A percentile compares a stretch with the other conserved stretches of the same genome.
phyloP scores from a whole-genome alignment of 2,888 invertebrate species.

The Limnephilus rhombicus region DNA sequence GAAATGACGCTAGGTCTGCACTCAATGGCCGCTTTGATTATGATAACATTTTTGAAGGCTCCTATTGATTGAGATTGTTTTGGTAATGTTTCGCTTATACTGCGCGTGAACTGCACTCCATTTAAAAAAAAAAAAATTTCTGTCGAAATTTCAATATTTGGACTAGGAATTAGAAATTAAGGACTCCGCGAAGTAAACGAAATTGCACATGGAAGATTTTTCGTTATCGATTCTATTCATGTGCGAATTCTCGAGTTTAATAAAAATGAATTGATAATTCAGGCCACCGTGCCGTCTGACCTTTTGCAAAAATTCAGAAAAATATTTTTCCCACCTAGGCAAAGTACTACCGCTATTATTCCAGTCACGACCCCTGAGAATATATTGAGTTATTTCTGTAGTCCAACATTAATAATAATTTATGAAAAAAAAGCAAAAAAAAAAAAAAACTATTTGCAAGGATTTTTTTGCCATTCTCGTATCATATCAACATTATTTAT shows the following conservation, averaged over 20 bases:
- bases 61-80: no score
- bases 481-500: no score
- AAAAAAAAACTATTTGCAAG: neutral
- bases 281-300: constrained; percentile 1
- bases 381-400: neutral
- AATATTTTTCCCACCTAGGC: neutral
- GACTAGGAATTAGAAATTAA: neutral
- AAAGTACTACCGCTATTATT: neutral
- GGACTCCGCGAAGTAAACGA: neutral
- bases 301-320: neutral
- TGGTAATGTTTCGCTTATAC: no score
- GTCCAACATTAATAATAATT: neutral
- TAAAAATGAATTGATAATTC: constrained; percentile 4
- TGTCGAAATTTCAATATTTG: neutral
- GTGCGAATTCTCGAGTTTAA: neutral
- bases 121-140: no score
- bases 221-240: neutral
- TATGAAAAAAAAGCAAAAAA: neutral
- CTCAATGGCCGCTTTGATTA: no score
- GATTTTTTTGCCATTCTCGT: neutral
- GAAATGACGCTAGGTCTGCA: no score
- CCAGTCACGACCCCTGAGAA: neutral
- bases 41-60: no score
- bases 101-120: no score
- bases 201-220: neutral